These are phyloP conservation scores for Loriculus beryllinus DNA, from an alignment of 2,797 vertebrate species.

Conservation along the genomic window DNA sequence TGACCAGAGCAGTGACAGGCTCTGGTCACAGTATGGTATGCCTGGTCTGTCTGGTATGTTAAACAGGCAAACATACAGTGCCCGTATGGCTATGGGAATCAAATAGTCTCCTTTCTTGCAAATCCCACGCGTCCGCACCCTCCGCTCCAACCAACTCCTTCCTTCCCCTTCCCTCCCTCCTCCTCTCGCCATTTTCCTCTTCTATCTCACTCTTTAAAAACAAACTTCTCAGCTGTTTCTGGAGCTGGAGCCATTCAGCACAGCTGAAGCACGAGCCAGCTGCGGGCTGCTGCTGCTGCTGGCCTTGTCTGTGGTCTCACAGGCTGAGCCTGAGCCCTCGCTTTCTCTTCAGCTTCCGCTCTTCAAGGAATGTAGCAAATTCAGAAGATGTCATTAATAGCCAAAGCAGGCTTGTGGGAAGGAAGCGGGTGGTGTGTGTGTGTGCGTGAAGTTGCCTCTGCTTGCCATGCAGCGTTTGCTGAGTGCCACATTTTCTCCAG, in stretches of 20 bases:
- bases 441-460: background rate
- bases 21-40: background rate
- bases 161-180: background rate
- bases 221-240: background rate
- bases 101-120: background rate
- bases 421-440: background rate
- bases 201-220: background rate
- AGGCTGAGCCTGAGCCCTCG: background rate
- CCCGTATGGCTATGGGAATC: background rate
- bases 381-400: background rate
- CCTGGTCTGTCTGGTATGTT: background rate
- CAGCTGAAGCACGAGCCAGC: background rate
- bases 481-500: background rate
- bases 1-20: background rate
- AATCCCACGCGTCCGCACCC: background rate
- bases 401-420: background rate
- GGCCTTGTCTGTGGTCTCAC: accelerated
- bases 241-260: background rate
- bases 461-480: accelerated
- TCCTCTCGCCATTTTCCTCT: background rate
- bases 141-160: background rate
- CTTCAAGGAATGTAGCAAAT: background rate
- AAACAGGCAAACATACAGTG: background rate
- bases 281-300: background rate
- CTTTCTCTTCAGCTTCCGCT: background rate